Evolutionary conservation across 2,113 vertebrate species (phyloP).

Genomic region (Poecilia latipinna): DNA sequence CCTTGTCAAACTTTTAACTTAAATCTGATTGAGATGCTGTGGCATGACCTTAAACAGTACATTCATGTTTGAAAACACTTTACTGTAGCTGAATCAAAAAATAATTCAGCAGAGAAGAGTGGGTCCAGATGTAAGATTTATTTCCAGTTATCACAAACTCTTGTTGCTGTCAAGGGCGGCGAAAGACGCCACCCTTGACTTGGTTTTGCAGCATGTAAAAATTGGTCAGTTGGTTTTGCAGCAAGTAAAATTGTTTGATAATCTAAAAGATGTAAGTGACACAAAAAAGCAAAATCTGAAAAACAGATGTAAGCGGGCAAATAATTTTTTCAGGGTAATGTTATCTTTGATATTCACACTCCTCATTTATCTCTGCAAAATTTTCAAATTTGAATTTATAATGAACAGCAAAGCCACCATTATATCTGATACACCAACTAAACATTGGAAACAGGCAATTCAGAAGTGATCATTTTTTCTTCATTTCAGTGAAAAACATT

Average conservation of each 20-base stretch:
- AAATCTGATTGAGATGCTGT: too few relatives aligned
- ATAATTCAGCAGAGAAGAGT: too few relatives aligned
- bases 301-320: not conserved
- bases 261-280: not conserved
- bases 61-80: not conserved
- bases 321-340: not conserved
- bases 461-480: not conserved
- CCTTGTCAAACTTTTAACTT: too few relatives aligned
- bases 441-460: not conserved
- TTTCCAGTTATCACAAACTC: not conserved
- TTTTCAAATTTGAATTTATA: too few relatives aligned
- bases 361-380: not conserved
- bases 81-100: not conserved
- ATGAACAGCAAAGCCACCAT: too few relatives aligned
- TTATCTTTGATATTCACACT: not conserved
- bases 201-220: not conserved
- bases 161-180: not conserved
- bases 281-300: not conserved
- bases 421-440: not conserved
- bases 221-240: not conserved
- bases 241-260: not conserved
- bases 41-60: not conserved
- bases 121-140: too few relatives aligned
- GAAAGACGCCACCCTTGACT: too few relatives aligned
- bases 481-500: not conserved